Percentiles rank a stretch among this genome's conserved stretches.
Evolutionary conservation across 1,140 invertebrate species (phyloP).

Genomic region (Neelides sp.): DNA sequence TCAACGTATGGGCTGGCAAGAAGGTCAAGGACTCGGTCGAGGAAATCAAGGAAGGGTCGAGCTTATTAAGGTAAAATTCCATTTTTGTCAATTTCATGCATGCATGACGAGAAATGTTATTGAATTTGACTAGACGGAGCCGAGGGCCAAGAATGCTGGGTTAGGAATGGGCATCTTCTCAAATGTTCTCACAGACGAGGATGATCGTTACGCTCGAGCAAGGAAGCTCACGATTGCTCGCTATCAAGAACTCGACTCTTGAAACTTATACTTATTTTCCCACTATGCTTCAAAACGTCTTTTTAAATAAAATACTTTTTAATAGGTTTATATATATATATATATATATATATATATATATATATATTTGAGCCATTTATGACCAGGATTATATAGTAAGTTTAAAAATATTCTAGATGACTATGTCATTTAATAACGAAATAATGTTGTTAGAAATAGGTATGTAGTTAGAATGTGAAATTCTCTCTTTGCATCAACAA

Average conservation of each 20-base stretch:
- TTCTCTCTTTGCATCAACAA: background rate
- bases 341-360: background rate
- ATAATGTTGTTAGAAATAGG: background rate
- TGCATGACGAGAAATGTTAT: background rate
- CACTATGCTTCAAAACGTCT: too few species aligned
- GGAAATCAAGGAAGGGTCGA: conserved; percentile 83
- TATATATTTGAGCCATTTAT: background rate
- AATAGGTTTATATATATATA: too few species aligned
- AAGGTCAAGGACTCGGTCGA: conserved; percentile 87
- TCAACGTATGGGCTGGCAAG: conserved; percentile 98
- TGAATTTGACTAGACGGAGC: conserved; percentile 41
- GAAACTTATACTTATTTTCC: too few species aligned
- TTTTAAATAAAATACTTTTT: too few species aligned
- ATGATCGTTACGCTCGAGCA: conserved; percentile 79
- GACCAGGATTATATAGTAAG: background rate
- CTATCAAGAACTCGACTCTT: conserved; percentile 53
- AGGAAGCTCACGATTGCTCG: conserved; percentile 79
- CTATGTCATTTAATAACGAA: background rate
- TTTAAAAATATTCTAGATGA: background rate
- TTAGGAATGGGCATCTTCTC: conserved; percentile 59
- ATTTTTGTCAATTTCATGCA: background rate
- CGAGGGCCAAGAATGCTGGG: conserved; percentile 53
- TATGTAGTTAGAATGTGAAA: background rate
- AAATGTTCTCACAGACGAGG: conserved; percentile 60
- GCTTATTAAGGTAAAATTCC: conserved; percentile 61